These are phyloP conservation scores for Luehdorfia chinensis DNA, from an alignment of 1,140 invertebrate species.

Conservation along the genomic window DNA sequence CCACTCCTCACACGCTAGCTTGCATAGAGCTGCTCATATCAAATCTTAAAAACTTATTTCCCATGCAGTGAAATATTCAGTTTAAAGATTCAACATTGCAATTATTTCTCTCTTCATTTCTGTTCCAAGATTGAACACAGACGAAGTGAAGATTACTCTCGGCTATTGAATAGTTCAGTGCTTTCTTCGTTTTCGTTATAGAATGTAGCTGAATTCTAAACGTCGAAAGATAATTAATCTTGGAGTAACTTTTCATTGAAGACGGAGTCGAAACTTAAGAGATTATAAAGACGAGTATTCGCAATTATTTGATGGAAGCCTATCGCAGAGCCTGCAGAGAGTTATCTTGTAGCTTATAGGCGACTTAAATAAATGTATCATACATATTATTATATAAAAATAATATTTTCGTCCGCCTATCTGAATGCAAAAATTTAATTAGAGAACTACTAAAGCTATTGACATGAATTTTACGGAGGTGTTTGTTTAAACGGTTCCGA, in stretches of 20 bases:
- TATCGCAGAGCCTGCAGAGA: neutral
- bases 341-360: too few relatives aligned
- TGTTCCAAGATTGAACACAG: neutral
- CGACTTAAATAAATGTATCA: too few relatives aligned
- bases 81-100: slow-evolving; percentile 7
- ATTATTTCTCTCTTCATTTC: slow-evolving; percentile 2
- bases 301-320: neutral
- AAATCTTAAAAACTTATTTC: too few relatives aligned
- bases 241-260: neutral
- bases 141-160: slow-evolving; percentile 1
- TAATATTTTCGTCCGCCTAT: too few relatives aligned
- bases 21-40: too few relatives aligned
- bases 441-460: too few relatives aligned
- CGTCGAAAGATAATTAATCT: slow-evolving; percentile 1
- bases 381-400: too few relatives aligned
- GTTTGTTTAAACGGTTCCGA: too few relatives aligned
- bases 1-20: too few relatives aligned
- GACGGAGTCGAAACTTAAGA: neutral
- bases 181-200: slow-evolving; percentile 2
- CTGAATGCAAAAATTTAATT: too few relatives aligned
- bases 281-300: neutral
- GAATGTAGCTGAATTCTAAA: slow-evolving; percentile 3
- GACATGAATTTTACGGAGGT: too few relatives aligned
- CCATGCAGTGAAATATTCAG: too few relatives aligned
- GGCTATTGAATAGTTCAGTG: slow-evolving; percentile 3